Conservation (phyloP, 2,797 vertebrate genomes). For the Coluber constrictor region DNA sequence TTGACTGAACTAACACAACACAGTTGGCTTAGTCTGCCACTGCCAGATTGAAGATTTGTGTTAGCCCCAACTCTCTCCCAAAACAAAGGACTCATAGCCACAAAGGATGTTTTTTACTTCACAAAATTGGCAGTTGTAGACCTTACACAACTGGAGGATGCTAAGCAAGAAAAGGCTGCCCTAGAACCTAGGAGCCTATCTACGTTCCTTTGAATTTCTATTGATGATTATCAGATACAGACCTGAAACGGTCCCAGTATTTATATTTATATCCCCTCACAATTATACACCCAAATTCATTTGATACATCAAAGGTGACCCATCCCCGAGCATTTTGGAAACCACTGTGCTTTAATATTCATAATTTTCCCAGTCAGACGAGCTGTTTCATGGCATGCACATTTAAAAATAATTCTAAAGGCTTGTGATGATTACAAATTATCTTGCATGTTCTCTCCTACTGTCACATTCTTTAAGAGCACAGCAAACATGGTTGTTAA, state of each 20-base stretch:
- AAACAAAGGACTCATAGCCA: background rate
- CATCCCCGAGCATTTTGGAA: background rate
- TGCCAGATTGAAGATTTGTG: background rate
- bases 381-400: background rate
- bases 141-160: background rate
- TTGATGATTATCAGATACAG: background rate
- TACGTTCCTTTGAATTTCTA: background rate
- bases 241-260: background rate
- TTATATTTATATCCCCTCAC: no score
- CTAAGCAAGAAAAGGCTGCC: background rate
- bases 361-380: conserved; percentile 13
- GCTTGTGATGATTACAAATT: conserved; percentile 68
- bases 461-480: conserved; percentile 31
- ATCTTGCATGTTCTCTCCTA: conserved; percentile 43
- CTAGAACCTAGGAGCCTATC: background rate
- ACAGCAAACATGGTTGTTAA: conserved; percentile 55
- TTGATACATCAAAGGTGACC: background rate
- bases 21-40: background rate
- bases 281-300: background rate
- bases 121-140: background rate
- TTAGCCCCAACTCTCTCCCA: background rate
- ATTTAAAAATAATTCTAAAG: conserved; percentile 58
- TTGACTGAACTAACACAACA: background rate
- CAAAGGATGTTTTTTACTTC: background rate
- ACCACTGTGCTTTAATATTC: background rate